A percentile compares a stretch with the other conserved stretches of the same genome.
Conservation (phyloP, 2,113 vertebrate species). For the Riparia riparia region DNA sequence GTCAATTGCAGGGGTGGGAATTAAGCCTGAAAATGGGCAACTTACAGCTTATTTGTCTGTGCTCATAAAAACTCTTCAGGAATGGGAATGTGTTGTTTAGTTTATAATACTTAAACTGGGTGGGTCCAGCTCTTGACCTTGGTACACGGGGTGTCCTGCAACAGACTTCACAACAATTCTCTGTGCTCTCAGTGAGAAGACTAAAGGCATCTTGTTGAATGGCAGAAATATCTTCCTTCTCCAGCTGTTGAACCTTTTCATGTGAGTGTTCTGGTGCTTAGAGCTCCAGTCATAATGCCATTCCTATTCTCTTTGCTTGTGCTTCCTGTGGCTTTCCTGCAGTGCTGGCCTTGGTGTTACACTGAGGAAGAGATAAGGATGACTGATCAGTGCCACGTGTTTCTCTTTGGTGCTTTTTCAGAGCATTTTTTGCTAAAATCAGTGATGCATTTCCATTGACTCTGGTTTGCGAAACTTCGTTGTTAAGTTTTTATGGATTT, state of each 20-base stretch:
- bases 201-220: background rate
- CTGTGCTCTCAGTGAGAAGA: background rate
- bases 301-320: background rate
- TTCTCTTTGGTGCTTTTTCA: background rate
- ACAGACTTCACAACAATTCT: background rate
- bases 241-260: background rate
- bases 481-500: background rate
- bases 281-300: background rate
- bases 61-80: background rate
- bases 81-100: background rate
- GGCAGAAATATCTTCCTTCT: background rate
- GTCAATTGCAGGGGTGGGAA: background rate
- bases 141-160: background rate
- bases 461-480: background rate
- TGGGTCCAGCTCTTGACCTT: background rate
- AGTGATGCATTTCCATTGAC: background rate
- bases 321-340: background rate
- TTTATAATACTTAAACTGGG: background rate
- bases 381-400: background rate
- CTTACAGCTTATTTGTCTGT: background rate
- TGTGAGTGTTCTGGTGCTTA: background rate
- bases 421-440: background rate
- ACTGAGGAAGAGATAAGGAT: too few relatives aligned
- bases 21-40: background rate
- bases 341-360: background rate